Evolutionary conservation across 2,797 vertebrate genomes (phyloP).

Genomic region (Urosaurus nigricauda): DNA sequence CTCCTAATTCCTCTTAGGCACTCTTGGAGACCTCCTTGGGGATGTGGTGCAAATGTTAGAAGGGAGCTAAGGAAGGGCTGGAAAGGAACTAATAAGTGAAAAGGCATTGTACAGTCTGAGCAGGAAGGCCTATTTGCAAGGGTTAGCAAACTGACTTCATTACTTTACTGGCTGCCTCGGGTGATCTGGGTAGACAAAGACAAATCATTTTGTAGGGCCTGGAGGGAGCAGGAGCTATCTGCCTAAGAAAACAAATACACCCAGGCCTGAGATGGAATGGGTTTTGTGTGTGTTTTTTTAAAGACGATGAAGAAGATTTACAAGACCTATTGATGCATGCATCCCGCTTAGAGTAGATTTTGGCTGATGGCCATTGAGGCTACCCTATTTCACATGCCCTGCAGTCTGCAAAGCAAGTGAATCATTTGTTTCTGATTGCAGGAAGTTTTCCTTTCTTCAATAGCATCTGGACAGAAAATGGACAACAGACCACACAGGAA

Average conservation of each 20-base stretch:
- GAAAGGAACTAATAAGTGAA: slow-evolving; percentile 66
- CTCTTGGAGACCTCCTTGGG: slow-evolving; percentile 28
- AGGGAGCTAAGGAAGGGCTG: slow-evolving; percentile 16
- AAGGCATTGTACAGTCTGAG: slow-evolving; percentile 66
- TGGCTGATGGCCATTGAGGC: slow-evolving; percentile 47
- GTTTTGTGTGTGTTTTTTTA: too few species aligned
- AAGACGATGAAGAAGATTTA: slow-evolving; percentile 68
- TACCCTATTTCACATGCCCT: slow-evolving; percentile 49
- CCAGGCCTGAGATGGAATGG: slow-evolving; percentile 58
- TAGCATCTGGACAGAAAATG: slow-evolving; percentile 70
- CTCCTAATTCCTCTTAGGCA: slow-evolving; percentile 26
- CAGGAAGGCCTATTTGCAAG: slow-evolving; percentile 60
- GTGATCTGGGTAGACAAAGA: slow-evolving; percentile 76
- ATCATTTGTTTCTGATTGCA: slow-evolving; percentile 49
- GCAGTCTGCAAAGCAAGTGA: slow-evolving; percentile 45
- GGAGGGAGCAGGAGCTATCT: slow-evolving; percentile 70
- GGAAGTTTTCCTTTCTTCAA: slow-evolving; percentile 56
- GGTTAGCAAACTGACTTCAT: slow-evolving; percentile 69
- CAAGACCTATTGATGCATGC: slow-evolving; percentile 53
- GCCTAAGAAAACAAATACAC: slow-evolving; percentile 79
- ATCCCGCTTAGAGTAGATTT: slow-evolving; percentile 53
- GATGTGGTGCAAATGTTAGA: rapidly evolving
- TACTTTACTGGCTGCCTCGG: slow-evolving; percentile 65
- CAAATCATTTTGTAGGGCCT: slow-evolving; percentile 70
- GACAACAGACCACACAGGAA: slow-evolving; percentile 32